These are phyloP conservation scores for Pseudochromis fuscus DNA, from an alignment of 2,797 vertebrate species.

Conservation along the genomic window DNA sequence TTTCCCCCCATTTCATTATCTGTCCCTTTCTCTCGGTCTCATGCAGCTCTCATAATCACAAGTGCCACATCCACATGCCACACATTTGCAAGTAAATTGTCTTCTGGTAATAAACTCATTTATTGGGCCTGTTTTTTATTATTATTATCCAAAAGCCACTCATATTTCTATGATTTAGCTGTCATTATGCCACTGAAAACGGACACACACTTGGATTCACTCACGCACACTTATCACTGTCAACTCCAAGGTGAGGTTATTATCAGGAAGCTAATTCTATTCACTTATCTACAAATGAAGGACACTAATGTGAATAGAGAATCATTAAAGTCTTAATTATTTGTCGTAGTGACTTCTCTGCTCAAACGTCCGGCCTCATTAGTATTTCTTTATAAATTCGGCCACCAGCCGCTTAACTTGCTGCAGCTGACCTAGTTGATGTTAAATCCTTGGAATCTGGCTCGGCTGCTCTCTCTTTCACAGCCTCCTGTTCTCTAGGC, in stretches of 20 bases:
- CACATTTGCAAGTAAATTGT: conserved; percentile 85
- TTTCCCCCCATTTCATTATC: conserved; percentile 50
- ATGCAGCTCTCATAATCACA: conserved; percentile 72
- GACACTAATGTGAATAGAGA: conserved; percentile 67
- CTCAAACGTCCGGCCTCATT: conserved; percentile 66
- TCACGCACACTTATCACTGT: conserved; percentile 69
- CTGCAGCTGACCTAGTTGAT: conserved; percentile 37
- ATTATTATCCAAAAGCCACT: conserved; percentile 68
- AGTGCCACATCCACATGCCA: conserved; percentile 80
- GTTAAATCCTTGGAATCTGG: conserved; percentile 41
- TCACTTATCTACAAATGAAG: conserved; percentile 74
- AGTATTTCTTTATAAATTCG: conserved; percentile 40
- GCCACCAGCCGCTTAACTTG: conserved; percentile 9
- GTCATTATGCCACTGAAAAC: conserved; percentile 68
- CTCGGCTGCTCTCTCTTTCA: conserved; percentile 22
- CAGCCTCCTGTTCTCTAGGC: conserved; percentile 51
- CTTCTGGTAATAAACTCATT: conserved; percentile 81
- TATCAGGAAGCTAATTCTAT: conserved; percentile 76
- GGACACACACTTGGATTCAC: conserved; percentile 43
- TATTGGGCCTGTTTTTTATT: conserved; percentile 62
- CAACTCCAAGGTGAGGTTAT: conserved; percentile 76
- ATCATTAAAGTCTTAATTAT: conserved; percentile 77
- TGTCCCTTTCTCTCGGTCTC: conserved; percentile 40
- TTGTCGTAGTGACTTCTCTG: conserved; percentile 63
- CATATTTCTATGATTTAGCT: conserved; percentile 78